Evolutionary conservation across 2,113 vertebrate genomes (phyloP).

Genomic region (Prunella fulvescens): DNA sequence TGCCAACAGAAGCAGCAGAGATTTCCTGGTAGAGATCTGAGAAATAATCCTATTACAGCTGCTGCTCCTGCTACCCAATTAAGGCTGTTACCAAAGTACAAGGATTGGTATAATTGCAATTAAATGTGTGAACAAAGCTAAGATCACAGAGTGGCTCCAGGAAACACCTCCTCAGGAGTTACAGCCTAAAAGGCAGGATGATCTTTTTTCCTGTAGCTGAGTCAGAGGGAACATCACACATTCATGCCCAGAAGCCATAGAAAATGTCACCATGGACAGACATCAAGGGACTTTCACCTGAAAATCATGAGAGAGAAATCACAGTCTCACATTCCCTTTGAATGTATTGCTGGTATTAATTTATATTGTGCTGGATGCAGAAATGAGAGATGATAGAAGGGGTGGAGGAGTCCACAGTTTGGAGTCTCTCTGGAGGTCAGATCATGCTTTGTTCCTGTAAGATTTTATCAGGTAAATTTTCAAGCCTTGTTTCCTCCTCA

Average conservation of each 20-base stretch:
- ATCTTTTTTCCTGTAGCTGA: not conserved
- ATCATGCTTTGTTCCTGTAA: rapidly evolving
- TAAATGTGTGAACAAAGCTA: slow-evolving; percentile 1
- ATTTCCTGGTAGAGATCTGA: not conserved
- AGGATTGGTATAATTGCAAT: not conserved
- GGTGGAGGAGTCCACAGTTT: not conserved
- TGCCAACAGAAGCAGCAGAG: not conserved
- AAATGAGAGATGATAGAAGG: not conserved
- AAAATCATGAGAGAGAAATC: not conserved
- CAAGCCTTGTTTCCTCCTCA: not conserved
- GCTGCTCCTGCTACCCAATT: not conserved
- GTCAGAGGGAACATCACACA: not conserved
- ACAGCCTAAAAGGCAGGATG: not conserved
- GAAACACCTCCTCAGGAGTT: not conserved
- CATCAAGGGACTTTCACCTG: not conserved
- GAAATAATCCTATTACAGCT: not conserved
- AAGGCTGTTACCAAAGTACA: not conserved
- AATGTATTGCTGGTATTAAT: not conserved
- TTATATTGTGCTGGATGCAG: not conserved
- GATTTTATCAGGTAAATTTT: not conserved
- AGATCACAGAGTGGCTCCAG: not conserved
- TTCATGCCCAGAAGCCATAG: not conserved
- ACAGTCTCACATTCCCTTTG: not conserved
- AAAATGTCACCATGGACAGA: not conserved
- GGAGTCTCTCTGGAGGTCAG: not conserved